Conservation (phyloP, 2,888 invertebrate species). For the Xiphydria camelus region DNA sequence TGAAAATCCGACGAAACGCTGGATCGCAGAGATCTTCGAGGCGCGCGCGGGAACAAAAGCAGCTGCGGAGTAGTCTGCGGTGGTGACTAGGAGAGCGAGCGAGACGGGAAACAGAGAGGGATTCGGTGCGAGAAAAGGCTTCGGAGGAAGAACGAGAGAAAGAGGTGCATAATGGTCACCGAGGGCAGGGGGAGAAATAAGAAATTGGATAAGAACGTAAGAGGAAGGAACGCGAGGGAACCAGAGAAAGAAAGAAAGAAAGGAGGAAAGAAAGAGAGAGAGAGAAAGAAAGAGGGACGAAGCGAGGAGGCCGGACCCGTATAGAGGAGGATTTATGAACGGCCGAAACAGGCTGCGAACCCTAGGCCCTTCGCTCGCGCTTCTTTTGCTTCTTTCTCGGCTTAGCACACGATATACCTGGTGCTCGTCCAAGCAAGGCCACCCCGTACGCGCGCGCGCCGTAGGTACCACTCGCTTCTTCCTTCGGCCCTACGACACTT, state of each 20-base stretch:
- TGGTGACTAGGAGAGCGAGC: conserved; percentile 3
- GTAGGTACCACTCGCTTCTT: too few species aligned
- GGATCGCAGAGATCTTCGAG: too few species aligned
- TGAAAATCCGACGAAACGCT: too few species aligned
- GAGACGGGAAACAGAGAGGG: conserved; percentile 3
- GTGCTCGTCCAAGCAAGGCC: too few species aligned
- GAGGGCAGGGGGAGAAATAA: conserved; percentile 27
- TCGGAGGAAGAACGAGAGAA: conserved; percentile 3
- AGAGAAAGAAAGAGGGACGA: conserved; percentile 15
- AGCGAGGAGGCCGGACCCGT: conserved; percentile 1
- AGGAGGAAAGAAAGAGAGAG: not conserved
- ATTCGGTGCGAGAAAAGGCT: too few species aligned
- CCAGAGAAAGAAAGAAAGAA: not conserved
- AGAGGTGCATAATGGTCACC: conserved; percentile 7
- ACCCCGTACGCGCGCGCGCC: too few species aligned
- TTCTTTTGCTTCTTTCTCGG: conserved; percentile 31
- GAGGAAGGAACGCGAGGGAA: conserved; percentile 4
- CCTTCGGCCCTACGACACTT: too few species aligned
- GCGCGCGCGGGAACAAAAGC: conserved; percentile 9
- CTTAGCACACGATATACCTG: too few species aligned
- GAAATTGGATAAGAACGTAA: conserved; percentile 34
- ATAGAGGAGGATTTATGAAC: conserved; percentile 49
- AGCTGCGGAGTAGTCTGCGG: conserved; percentile 10
- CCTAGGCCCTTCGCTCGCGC: conserved; percentile 31
- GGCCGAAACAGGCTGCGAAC: conserved; percentile 44